Base-by-base conservation (phyloP, 1,140 invertebrate genomes). In the Aphaenogaster floridana region DNA sequence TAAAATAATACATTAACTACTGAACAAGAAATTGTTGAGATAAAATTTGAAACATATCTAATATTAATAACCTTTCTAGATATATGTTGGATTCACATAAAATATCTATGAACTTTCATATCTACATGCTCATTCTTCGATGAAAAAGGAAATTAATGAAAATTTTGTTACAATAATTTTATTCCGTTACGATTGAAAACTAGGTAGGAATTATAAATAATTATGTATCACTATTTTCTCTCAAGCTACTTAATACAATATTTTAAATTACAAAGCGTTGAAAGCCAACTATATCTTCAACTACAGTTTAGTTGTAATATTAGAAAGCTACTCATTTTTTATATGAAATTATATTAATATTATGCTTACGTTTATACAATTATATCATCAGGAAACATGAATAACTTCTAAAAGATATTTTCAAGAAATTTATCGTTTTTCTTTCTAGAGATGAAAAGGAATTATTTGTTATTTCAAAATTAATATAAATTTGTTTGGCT, bases 241-340 rank as follows among this genome's bases (percentile, higher is more conserved):
- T 54, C 11, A 63, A 63, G 6, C 2, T 3, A 63, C 6, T 79
- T 66, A 50, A 50, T 79, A 50, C 34, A 4, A 45, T 61, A 45
- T 78, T 42, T 68, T 17, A 80, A 80, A 36, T 69, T 69, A 57
- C 8, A 17, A 34, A 54, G 2, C 28, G 13, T 69, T 81, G 4
- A 34, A 71, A 80, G 3, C 3, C n/a, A 68, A 66, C 42, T 64
- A 79, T 63, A 63, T 8, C 5, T 78, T 64, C 9, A 39, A 42
- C n/a, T 54, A 80, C 17, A 52, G 17, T 66, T 80, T 17, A 15
- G n/a, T 79, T 80, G n/a, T 54, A 78, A 68, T 39, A 52, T 50
- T 39, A 79, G n/a, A 66, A 34, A 34, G 36, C 54, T 48, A 50
- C 15, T 34, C 13, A 13, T 77, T 77, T 77, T 39, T 61, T 21